phyloP scores from a whole-genome alignment of 1,140 invertebrate species.

The Pseudachorutes palmiensis region DNA sequence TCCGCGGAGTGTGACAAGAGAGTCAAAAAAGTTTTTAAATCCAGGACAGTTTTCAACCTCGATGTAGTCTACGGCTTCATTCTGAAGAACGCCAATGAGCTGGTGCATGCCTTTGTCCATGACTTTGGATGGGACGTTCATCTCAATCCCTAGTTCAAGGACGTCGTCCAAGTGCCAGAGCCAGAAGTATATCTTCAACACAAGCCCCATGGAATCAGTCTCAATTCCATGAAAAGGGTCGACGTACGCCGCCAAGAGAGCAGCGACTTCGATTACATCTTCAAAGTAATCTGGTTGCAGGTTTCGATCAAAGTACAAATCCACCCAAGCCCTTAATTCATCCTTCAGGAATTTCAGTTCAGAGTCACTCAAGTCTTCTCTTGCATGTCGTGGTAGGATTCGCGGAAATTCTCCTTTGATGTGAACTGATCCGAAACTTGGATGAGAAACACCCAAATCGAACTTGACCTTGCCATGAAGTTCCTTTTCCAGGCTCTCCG shows the following conservation, averaged over 20 bases:
- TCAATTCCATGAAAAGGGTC: not conserved
- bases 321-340: not conserved
- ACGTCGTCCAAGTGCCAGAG: not conserved
- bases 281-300: not conserved
- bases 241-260: not conserved
- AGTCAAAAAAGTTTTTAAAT: too few species aligned
- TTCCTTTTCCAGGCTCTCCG: not conserved
- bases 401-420: not conserved
- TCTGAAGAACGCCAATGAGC: not conserved
- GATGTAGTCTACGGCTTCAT: not conserved
- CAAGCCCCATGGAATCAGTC: not conserved
- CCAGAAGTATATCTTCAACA: not conserved
- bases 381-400: not conserved
- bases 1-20: too few species aligned
- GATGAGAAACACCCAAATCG: not conserved
- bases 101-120: not conserved
- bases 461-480: not conserved
- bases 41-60: not conserved
- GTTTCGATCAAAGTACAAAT: not conserved
- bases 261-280: not conserved
- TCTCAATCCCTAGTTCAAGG: not conserved
- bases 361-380: not conserved
- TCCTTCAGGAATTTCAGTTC: not conserved
- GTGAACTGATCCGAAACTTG: not conserved
- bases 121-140: not conserved